These are phyloP conservation scores for Sphaerophoria taeniata DNA, from an alignment of 2,888 invertebrate species.

Conservation along the genomic window DNA sequence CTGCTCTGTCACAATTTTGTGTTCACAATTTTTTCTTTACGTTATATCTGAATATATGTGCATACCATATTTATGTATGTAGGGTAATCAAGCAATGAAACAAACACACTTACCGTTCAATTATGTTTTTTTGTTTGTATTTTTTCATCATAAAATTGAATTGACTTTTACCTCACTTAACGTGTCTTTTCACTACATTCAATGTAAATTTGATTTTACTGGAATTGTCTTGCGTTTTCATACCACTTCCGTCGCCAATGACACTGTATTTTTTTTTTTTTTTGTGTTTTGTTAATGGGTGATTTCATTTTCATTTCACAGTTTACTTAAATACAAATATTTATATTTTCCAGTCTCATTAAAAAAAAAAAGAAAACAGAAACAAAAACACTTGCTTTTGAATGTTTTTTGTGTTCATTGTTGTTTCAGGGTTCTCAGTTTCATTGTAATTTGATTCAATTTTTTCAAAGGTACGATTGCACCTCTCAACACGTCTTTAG, in stretches of 20 bases:
- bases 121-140: background rate
- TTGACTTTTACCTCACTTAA: conserved; percentile 45
- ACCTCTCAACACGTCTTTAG: background rate
- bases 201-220: conserved; percentile 7
- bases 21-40: conserved; percentile 21
- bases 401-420: background rate
- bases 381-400: conserved; percentile 5
- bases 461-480: background rate
- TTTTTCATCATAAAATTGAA: background rate
- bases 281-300: conserved; percentile 9
- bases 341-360: conserved; percentile 13
- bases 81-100: background rate
- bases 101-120: conserved; percentile 2
- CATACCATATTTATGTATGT: too few species aligned
- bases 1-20: conserved; percentile 33
- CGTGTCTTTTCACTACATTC: background rate
- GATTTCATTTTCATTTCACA: conserved; percentile 50
- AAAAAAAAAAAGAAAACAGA: background rate
- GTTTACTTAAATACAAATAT: background rate
- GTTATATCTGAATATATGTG: background rate
- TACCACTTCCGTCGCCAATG: conserved; percentile 53
- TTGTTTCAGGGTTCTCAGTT: background rate
- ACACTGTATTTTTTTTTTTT: conserved; percentile 41
- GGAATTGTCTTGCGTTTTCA: conserved; percentile 45
- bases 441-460: background rate